Percentiles rank a stretch among this genome's conserved stretches.
Evolutionary conservation across 1,140 invertebrate genomes (phyloP).

Genomic region (Arion vulgaris): DNA sequence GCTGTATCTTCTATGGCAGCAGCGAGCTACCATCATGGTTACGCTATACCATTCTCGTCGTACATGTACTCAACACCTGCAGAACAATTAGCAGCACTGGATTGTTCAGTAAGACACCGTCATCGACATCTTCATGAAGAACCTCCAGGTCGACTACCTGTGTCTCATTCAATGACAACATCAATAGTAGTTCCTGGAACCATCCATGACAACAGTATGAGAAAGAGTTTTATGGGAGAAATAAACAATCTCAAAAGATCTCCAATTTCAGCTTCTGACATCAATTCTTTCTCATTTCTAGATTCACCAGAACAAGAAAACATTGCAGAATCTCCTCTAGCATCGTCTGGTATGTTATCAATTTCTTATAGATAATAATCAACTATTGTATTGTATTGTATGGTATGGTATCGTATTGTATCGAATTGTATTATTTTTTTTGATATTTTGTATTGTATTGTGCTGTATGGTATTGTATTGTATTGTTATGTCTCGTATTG

Average conservation of each 20-base stretch:
- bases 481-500: too few species aligned
- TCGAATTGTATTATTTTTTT: too few species aligned
- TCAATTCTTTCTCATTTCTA: slow-evolving; percentile 16
- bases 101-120: slow-evolving; percentile 35
- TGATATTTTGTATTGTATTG: too few species aligned
- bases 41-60: background rate
- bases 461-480: too few species aligned
- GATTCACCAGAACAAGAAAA: slow-evolving; percentile 2
- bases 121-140: slow-evolving; percentile 27
- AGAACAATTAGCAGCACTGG: slow-evolving; percentile 31
- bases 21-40: slow-evolving; percentile 23
- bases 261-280: background rate
- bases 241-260: background rate
- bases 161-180: background rate
- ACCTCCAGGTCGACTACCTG: background rate
- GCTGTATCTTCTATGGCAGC: slow-evolving; percentile 30
- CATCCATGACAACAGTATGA: background rate
- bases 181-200: background rate
- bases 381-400: too few species aligned
- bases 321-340: background rate
- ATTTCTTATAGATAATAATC: background rate
- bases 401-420: too few species aligned
- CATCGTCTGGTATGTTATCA: slow-evolving; percentile 15
- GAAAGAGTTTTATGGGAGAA: background rate
- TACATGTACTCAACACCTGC: slow-evolving; percentile 15